Evolutionary conservation across 2,888 invertebrate genomes (phyloP).

Genomic region (Apeira syringaria): DNA sequence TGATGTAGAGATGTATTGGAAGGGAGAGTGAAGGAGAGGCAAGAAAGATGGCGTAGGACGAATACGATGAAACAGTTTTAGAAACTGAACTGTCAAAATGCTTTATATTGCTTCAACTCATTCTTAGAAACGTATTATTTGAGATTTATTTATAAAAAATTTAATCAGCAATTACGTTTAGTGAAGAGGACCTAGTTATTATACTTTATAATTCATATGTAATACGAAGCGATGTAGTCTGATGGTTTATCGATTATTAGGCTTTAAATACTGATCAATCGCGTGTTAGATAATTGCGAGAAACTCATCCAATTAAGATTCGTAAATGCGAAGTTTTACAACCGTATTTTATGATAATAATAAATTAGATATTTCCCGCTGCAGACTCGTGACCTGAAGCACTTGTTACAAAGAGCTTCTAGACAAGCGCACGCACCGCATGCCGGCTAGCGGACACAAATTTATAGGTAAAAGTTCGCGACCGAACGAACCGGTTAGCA

Average conservation of each 20-base stretch:
- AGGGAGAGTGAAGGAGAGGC: too few relatives aligned
- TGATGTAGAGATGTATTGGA: too few relatives aligned
- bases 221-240: neutral
- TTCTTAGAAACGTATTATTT: too few relatives aligned
- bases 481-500: constrained; percentile 73
- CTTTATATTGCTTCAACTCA: too few relatives aligned
- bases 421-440: constrained; percentile 63
- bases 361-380: constrained; percentile 30
- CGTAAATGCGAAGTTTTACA: constrained; percentile 17
- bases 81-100: too few relatives aligned
- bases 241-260: constrained; percentile 8
- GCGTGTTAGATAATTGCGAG: constrained; percentile 11
- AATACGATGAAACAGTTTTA: too few relatives aligned
- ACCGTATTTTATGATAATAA: constrained; percentile 23
- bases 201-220: constrained; percentile 1
- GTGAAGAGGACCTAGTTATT: too few relatives aligned
- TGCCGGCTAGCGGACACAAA: constrained; percentile 77
- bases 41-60: too few relatives aligned
- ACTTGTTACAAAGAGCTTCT: constrained; percentile 58
- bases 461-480: constrained; percentile 84
- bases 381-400: constrained; percentile 46
- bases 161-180: too few relatives aligned
- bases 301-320: constrained; percentile 13
- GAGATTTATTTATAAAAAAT: too few relatives aligned
- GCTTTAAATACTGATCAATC: constrained; percentile 3